A percentile compares a stretch with the other conserved stretches of the same genome.
These are phyloP conservation scores for Crotalus horridus DNA, from an alignment of 2,113 vertebrate species.

Conservation along the genomic window DNA sequence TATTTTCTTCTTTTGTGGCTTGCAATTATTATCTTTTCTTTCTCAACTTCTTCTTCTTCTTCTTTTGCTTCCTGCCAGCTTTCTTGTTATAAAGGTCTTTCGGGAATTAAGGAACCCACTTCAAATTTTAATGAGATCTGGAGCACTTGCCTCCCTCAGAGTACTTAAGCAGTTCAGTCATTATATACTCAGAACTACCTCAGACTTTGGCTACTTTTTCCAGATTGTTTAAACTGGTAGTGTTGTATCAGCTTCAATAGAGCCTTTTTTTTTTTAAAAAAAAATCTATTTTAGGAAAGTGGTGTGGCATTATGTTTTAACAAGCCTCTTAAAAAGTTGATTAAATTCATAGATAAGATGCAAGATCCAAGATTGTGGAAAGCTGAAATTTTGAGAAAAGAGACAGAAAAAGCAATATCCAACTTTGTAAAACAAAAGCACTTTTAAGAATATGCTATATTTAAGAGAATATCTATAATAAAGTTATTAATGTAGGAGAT, in stretches of 20 bases:
- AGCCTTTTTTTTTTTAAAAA: not conserved
- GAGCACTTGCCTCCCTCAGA: not conserved
- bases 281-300: not conserved
- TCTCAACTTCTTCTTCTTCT: not conserved
- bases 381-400: not conserved
- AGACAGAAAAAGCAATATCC: not conserved
- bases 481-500: not conserved
- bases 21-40: not conserved
- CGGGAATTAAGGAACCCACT: not conserved
- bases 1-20: not conserved
- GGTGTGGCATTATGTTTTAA: constrained; percentile 2
- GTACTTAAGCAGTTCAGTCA: constrained; percentile 2
- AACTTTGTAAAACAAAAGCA: not conserved
- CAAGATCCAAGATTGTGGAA: not conserved
- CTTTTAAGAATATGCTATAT: not conserved
- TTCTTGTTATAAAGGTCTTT: not conserved
- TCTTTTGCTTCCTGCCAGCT: not conserved
- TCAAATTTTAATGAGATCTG: constrained; percentile 25
- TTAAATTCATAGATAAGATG: not conserved
- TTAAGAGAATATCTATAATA: not conserved
- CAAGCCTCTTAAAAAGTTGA: constrained; percentile 20
- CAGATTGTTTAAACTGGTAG: not conserved
- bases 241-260: not conserved
- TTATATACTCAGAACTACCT: constrained; percentile 19
- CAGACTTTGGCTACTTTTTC: constrained; percentile 14